These are phyloP conservation scores for Acanthosepion esculentum DNA, from an alignment of 2,888 invertebrate species.

Conservation along the genomic window DNA sequence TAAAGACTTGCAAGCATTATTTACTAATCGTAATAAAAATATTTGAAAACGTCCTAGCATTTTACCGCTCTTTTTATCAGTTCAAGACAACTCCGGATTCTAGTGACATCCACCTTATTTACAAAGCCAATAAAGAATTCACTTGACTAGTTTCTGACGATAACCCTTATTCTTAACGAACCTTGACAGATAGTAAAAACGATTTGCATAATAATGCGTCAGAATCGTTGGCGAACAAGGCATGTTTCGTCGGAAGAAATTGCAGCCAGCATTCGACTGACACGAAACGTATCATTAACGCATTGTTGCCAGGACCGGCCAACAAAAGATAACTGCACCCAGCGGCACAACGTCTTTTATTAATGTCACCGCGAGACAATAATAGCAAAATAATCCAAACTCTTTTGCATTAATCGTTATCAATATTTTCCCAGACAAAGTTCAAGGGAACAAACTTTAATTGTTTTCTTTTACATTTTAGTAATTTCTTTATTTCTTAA, in stretches of 20 bases:
- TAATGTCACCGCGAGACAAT: too few species aligned
- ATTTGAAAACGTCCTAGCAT: background rate
- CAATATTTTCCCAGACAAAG: too few species aligned
- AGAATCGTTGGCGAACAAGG: background rate
- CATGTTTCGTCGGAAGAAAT: background rate
- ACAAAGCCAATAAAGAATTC: background rate
- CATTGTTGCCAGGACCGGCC: background rate
- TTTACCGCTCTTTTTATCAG: background rate
- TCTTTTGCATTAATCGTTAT: too few species aligned
- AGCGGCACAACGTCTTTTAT: background rate
- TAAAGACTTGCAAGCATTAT: background rate
- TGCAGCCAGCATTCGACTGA: conserved; percentile 33
- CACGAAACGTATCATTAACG: background rate
- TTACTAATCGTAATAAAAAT: background rate
- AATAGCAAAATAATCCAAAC: background rate
- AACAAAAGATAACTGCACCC: conserved; percentile 5
- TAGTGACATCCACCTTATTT: background rate
- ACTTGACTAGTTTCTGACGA: background rate
- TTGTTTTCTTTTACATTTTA: too few species aligned
- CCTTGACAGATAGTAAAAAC: background rate
- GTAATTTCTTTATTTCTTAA: too few species aligned
- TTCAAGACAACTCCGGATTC: conserved; percentile 2
- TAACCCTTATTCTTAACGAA: conserved; percentile 8
- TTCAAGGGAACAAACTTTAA: too few species aligned
- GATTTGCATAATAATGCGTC: conserved; percentile 33